Base-by-base conservation (phyloP, 2,797 vertebrate species). In the Macropodus opercularis region DNA sequence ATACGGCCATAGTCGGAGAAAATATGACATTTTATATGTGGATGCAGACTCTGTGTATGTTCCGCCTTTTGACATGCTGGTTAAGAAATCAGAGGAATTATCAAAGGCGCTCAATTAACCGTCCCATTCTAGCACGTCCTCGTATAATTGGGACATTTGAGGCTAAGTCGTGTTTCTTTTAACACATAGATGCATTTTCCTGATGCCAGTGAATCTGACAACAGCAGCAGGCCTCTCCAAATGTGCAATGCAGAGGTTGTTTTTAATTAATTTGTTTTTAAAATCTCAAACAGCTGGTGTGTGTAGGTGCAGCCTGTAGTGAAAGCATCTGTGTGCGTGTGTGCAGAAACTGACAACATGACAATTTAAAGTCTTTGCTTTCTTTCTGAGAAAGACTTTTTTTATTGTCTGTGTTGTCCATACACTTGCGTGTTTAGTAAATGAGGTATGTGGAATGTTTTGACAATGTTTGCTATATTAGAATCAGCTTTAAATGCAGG, bases 11-110 rank as follows among this genome's bases (percentile, higher is more conserved):
- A 41, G 18, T 35, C 11, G 40, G 38, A 66, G 24, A 32, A 56
- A 21, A 70, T 68, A 44, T 0, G 3, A 51, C 13, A 2, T 6
- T n/a, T 62, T 77, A 64, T 78, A 63, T 63, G 39, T 49, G 40
- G 43, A 42, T 22, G 18, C 14, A 32, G 17, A 29, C 46, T 63
- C 14, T 24, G 48, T 32, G 18, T 56, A 41, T 21, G 15, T n/a
- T 46, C 62, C 8, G 4, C 23, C 19, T 36, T 50, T 38, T 43
- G 65, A 68, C 38, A 24, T 53, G 23, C 58, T 44, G 40, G 39
- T 50, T 10, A 35, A 27, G 15, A 48, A 47, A 66, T 58, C 48
- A 51, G 57, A 52, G 23, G 10, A 26, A 35, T 22, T 29, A 13
- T 43, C 21, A 7, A n/a, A 31, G 29, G 31, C 17, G 17, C 15